Percentiles rank a stretch among this genome's conserved stretches.
Conservation (phyloP, 2,113 vertebrate species). For the Eubucco bourcierii region DNA sequence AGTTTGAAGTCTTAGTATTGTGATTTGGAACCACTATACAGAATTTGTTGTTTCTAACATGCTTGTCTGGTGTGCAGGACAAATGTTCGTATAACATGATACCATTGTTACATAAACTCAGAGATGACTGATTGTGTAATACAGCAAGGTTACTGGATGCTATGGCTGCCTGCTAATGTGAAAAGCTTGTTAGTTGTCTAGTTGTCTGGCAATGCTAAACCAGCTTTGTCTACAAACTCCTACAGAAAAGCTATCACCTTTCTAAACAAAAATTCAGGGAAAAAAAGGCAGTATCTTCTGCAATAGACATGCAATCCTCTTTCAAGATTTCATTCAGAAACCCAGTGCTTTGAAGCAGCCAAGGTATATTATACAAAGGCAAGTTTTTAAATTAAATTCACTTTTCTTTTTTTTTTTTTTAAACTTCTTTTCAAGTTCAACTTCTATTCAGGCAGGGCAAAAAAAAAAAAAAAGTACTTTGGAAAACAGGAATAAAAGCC, state of each 20-base stretch:
- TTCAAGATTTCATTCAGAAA: background rate
- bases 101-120: background rate
- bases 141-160: background rate
- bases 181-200: conserved; percentile 35
- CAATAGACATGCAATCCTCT: background rate
- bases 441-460: background rate
- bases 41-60: background rate
- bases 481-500: background rate
- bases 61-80: background rate
- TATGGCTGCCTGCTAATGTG: background rate
- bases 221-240: background rate
- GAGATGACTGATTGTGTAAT: background rate
- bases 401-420: background rate
- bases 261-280: background rate
- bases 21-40: background rate
- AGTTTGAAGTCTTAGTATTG: background rate
- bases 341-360: background rate
- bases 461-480: background rate
- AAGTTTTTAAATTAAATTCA: background rate
- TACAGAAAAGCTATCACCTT: background rate
- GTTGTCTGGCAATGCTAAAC: background rate
- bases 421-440: background rate
- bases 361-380: background rate
- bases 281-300: background rate
- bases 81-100: background rate